These are phyloP conservation scores for Phengaris arion DNA, from an alignment of 2,888 invertebrate genomes.

Conservation along the genomic window DNA sequence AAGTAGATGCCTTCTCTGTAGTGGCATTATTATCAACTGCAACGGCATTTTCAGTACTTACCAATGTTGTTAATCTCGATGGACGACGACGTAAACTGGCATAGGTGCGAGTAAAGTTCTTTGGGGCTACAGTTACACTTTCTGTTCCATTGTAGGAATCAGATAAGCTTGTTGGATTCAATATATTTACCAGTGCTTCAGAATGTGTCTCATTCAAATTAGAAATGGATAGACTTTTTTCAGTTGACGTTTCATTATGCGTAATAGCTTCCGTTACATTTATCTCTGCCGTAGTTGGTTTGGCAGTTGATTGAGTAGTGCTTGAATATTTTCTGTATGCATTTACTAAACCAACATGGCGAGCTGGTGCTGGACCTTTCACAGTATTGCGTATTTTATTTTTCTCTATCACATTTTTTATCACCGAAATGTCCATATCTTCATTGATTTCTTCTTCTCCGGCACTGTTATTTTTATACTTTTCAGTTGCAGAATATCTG, in stretches of 20 bases:
- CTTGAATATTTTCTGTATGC: constrained; percentile 69
- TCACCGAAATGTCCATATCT: constrained; percentile 81
- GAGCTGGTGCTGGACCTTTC: constrained; percentile 73
- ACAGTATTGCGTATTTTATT: constrained; percentile 75
- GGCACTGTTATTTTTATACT: constrained; percentile 70
- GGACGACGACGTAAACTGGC: constrained; percentile 63
- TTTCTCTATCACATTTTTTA: constrained; percentile 75
- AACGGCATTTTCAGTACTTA: constrained; percentile 54
- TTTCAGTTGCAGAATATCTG: constrained; percentile 71
- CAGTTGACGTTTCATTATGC: constrained; percentile 52
- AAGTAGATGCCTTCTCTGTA: constrained; percentile 70
- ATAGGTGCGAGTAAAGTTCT: constrained; percentile 65
- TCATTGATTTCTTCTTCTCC: constrained; percentile 79
- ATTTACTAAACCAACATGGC: constrained; percentile 68
- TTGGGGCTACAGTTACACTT: constrained; percentile 49
- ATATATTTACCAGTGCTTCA: constrained; percentile 40
- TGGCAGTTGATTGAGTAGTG: constrained; percentile 53
- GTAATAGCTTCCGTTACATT: constrained; percentile 60
- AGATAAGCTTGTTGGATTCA: constrained; percentile 34
- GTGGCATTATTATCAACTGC: constrained; percentile 53
- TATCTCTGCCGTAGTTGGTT: constrained; percentile 49
- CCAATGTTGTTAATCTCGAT: constrained; percentile 54
- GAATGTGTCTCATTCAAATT: constrained; percentile 43
- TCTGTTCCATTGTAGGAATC: constrained; percentile 49
- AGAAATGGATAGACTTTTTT: constrained; percentile 50